Base-by-base conservation (phyloP, 2,888 invertebrate genomes). In the Watsonalla binaria region DNA sequence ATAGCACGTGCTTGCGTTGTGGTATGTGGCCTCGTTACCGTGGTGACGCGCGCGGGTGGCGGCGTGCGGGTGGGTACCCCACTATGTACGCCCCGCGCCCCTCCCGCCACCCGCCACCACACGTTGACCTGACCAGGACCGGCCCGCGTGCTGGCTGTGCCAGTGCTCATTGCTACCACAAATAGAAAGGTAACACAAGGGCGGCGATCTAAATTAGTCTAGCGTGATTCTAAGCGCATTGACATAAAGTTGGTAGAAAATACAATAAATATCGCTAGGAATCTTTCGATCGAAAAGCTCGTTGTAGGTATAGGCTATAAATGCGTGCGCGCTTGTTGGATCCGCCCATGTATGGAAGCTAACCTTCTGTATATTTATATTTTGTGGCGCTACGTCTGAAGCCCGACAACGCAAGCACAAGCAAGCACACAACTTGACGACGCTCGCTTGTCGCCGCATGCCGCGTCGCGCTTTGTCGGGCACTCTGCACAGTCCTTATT, bases 401-500 rank as follows among this genome's bases (percentile, higher is more conserved):
- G 24, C 24, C 24, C 24, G 24, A 4, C 24, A 24, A 24, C 24
- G 24, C 24, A 24, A 24, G 65, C 67, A 59, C 61, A 53, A 54
- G 56, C 62, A 58, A 57, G 62, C 59, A 54, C 47, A 58, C 62
- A 63, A 61, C 60, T 65, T 63, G 61, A 53, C 52, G 59, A 57
- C 60, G 65, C 62, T 56, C 62, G 59, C 24, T 24, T 24, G 24
- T 24, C 24, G 24, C 24, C 24, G 24, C 24, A 24, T 24, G 24
- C 24, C 54, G 59, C 60, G 24, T 24, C 24, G 24, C 24, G 24
- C 24, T 24, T 24, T 24, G 24, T 24, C 60, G 57, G 65, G 60
- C 75, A 70, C 70, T 74, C 64, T 67, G 74, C 68, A 63, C 67
- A 68, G 70, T 72, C 69, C 70, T 68, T 67, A 24, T 24, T 24